Evolutionary conservation across 2,888 invertebrate species (phyloP).

Genomic region (Sarcophaga variegata): DNA sequence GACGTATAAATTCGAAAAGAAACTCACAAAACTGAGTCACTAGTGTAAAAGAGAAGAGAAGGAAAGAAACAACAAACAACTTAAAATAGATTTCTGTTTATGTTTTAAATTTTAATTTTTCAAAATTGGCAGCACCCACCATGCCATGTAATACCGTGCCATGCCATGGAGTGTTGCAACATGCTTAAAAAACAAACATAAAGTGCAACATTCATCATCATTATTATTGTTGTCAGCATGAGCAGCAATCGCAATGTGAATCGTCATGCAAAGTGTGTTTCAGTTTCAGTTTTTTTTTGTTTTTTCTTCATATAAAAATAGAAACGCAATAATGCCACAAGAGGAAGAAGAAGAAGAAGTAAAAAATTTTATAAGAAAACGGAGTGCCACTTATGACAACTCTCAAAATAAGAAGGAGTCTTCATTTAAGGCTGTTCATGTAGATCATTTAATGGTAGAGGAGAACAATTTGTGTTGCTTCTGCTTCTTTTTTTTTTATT

Average conservation of each 20-base stretch:
- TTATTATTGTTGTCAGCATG: too few species aligned
- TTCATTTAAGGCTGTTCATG: background rate
- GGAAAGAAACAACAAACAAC: background rate
- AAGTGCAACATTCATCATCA: background rate
- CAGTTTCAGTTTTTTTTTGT: background rate
- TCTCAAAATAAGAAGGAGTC: background rate
- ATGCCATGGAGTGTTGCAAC: too few species aligned
- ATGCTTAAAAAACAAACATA: background rate
- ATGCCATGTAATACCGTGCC: too few species aligned
- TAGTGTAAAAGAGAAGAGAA: conserved; percentile 11
- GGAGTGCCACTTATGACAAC: background rate
- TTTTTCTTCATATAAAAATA: background rate
- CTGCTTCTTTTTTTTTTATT: too few species aligned
- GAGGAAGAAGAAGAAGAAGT: background rate
- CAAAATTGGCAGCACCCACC: background rate
- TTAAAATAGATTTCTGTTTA: conserved; percentile 41
- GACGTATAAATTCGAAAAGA: background rate
- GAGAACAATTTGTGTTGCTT: too few species aligned
- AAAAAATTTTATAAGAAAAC: background rate
- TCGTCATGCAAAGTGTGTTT: too few species aligned
- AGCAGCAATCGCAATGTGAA: too few species aligned
- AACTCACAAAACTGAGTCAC: conserved; percentile 51
- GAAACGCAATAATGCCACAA: background rate
- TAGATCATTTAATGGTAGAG: background rate
- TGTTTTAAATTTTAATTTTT: conserved; percentile 9